Conservation (phyloP, 2,113 vertebrate species). For the Oreochromis spilurus region DNA sequence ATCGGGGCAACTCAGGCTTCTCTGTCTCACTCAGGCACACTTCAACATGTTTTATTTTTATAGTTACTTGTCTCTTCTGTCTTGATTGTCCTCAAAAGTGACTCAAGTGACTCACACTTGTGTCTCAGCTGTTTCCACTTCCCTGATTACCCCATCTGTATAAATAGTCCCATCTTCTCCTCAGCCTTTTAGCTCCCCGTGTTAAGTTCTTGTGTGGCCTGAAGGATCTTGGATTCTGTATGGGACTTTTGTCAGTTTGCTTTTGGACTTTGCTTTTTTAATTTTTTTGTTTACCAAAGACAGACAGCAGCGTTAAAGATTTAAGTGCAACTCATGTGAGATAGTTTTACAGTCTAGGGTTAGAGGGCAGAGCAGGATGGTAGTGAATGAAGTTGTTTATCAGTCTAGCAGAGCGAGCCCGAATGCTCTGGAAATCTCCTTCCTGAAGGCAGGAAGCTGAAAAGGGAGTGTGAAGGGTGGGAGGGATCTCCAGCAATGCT, state of each 20-base stretch:
- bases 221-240: neutral
- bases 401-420: neutral
- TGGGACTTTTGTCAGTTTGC: neutral
- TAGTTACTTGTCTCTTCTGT: neutral
- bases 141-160: neutral
- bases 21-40: neutral
- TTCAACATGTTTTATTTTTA: neutral
- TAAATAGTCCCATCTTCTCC: neutral
- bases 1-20: neutral
- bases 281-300: neutral
- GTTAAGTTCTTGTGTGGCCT: neutral
- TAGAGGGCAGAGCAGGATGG: neutral
- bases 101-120: neutral
- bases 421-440: neutral
- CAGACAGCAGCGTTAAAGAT: neutral
- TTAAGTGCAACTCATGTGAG: neutral
- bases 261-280: too few relatives aligned
- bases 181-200: fast-evolving
- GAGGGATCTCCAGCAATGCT: neutral
- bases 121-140: neutral
- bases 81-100: neutral
- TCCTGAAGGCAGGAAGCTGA: neutral
- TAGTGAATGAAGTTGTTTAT: neutral
- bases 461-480: neutral
- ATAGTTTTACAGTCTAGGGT: neutral